Evolutionary conservation across 2,797 vertebrate species (phyloP).

Genomic region (Halcyon chelicuti): DNA sequence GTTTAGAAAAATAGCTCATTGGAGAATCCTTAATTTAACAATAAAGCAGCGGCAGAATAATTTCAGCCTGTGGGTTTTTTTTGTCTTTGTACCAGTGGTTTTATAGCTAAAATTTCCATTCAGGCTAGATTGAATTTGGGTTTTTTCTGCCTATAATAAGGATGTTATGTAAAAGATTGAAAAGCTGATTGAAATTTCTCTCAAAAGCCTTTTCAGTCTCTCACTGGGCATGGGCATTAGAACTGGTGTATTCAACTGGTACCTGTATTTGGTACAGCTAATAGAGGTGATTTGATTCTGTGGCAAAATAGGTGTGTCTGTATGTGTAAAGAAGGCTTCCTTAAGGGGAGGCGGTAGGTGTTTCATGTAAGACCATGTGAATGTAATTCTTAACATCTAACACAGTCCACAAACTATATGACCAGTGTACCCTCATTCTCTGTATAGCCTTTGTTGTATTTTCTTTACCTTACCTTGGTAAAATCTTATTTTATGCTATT

Average conservation of each 20-base stretch:
- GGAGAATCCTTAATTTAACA: conserved; percentile 13
- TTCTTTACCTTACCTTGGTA: not conserved
- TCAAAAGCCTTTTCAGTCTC: not conserved
- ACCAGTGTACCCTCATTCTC: not conserved
- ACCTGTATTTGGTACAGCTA: not conserved
- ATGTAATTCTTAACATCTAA: not conserved
- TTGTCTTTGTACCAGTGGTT: not conserved
- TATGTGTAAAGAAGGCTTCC: not conserved
- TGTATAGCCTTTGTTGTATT: not conserved
- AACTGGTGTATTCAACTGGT: not conserved
- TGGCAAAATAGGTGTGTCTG: not conserved
- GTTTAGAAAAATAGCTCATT: not conserved
- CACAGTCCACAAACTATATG: not conserved
- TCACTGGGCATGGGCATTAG: not conserved
- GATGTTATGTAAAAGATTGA: not conserved
- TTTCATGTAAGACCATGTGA: not conserved
- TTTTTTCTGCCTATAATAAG: conserved; percentile 9
- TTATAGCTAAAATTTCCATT: not conserved
- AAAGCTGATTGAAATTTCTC: conserved; percentile 21
- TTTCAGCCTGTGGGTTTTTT: not conserved
- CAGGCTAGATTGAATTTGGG: not conserved
- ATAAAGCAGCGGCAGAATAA: not conserved
- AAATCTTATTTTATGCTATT: not conserved
- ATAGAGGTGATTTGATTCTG: not conserved
- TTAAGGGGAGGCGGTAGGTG: not conserved